Base-by-base conservation (phyloP, 2,888 invertebrate genomes). In the Eugnorisma glareosa region DNA sequence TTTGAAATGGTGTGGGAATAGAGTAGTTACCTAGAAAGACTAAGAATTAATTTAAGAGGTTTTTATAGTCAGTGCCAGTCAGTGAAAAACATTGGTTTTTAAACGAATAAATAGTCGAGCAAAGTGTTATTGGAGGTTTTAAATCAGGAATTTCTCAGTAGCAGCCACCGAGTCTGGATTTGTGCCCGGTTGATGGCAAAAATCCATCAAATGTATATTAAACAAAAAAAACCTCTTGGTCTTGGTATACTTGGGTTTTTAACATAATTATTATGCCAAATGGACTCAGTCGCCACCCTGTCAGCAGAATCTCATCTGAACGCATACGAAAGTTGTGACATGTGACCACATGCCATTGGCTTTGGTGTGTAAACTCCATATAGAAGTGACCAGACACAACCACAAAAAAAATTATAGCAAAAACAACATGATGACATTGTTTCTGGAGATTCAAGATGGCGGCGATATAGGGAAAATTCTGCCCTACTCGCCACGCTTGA, bases 401-500 rank as follows among this genome's bases (percentile, higher is more conserved):
- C 15, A 57, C 24, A 11, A 37, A 31, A 15, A 15, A 37, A 59
- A 37, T 11, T 37, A 35, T 45, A 5, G 8, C 24, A 67, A 73
- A 70, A 73, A 67, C 15, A 37, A 68, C 64, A 57, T 73, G 13
- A 77, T 73, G 13, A 43, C 35, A 84, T 84, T n/a, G 13, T 5
- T 75, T 63, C 18, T 31, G 37, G 15, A 40, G 35, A 69, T 54
- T 31, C 85, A 84, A 84, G 70, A 84, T 84, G 77, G 81, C 77
- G 24, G 35, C 57, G 21, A 43, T 78, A 61, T 37, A 61, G 75
- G 73, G 77, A 84, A 84, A 84, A 81, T 71, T 73, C 51, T 68
- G 48, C 67, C 31, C 75, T 75, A 84, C 68, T 84, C 61, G 51
- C 48, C 74, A 66, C 72, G 70, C 81, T 81, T 84, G 85, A 84